phyloP scores from a whole-genome alignment of 2,888 invertebrate genomes.

The Proisotoma minuta region DNA sequence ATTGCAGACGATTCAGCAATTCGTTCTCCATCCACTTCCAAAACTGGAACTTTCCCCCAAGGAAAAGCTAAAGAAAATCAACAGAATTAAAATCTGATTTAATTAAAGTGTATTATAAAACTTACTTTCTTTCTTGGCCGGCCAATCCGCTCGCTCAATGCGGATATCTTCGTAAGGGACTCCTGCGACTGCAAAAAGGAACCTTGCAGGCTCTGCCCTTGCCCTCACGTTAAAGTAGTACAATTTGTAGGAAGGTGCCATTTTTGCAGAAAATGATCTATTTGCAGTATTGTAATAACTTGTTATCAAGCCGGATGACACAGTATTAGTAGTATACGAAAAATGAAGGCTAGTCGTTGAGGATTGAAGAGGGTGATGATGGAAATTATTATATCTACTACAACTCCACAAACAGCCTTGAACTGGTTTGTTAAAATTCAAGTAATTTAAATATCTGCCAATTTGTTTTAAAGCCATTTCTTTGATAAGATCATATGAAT shows the following conservation, averaged over 20 bases:
- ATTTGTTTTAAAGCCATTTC: too few relatives aligned
- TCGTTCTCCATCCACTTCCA: conserved; percentile 59
- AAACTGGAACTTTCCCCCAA: conserved; percentile 53
- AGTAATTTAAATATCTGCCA: too few relatives aligned
- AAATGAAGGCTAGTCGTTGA: background rate
- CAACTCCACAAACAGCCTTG: too few relatives aligned
- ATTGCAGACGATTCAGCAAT: conserved; percentile 58
- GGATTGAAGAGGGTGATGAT: background rate
- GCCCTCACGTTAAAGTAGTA: conserved; percentile 60
- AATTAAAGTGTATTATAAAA: background rate
- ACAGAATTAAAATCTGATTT: background rate
- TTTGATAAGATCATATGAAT: too few relatives aligned
- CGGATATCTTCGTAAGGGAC: conserved; percentile 58
- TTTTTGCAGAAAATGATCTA: too few relatives aligned
- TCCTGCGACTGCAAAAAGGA: conserved; percentile 58
- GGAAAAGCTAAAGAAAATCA: conserved; percentile 23
- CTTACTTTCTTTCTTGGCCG: conserved; percentile 5
- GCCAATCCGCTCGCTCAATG: conserved; percentile 53
- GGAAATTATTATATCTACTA: background rate
- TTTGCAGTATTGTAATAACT: too few relatives aligned
- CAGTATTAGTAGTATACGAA: background rate
- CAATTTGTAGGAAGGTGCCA: conserved; percentile 53
- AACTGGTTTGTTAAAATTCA: too few relatives aligned
- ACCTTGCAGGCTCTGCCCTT: conserved; percentile 56
- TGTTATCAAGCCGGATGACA: background rate